Evolutionary conservation across 2,888 invertebrate genomes (phyloP), one percentile per base, ranked within the genome.

Genomic region (Tipula unca): DNA sequence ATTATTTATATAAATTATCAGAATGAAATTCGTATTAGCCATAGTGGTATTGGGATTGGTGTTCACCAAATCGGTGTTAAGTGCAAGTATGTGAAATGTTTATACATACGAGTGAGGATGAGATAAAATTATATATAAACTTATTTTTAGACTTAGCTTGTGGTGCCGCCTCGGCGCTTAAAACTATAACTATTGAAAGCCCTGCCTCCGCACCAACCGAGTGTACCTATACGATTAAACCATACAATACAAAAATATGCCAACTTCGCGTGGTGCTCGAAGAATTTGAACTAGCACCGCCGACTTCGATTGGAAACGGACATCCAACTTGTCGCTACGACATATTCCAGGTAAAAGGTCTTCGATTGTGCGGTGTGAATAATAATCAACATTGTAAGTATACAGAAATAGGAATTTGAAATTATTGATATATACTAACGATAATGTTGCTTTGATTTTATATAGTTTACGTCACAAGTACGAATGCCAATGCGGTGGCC

Each of bases 341-440:
- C 85, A 87, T 87, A 42, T 88, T 91, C 29, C 87, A 88, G 83
- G 89, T 89, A 0, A 89, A 88, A 4, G 87, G 87, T 6, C 88
- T 89, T 32, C 88, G 86, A 0, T 88, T 94, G 0, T 94, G 94
- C 86, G 94, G 94, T 2, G 92, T 93, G 87, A 94, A 94, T 87
- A 92, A 91, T 82, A 93, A 93, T 13, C 94, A 94, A 86, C 94
- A 94, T 88, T 88, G 93, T 93, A 87, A 91, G 92, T 83, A n/a
- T n/a, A n/a, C n/a, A n/a, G 20, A 84, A 8, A 13, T 6, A 29
- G 4, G n/a, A 82, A 10, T 1, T 14, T 85, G 35, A 82, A n/a
- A 84, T 32, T 32, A 6, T 3, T 32, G 6, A 32, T 32, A 32
- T n/a, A n/a, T 54, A 29, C 29, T 82, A 82, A 82, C 13, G 13